phyloP scores from a whole-genome alignment of 2,113 vertebrate species.

The Thalassoma bifasciatum region DNA sequence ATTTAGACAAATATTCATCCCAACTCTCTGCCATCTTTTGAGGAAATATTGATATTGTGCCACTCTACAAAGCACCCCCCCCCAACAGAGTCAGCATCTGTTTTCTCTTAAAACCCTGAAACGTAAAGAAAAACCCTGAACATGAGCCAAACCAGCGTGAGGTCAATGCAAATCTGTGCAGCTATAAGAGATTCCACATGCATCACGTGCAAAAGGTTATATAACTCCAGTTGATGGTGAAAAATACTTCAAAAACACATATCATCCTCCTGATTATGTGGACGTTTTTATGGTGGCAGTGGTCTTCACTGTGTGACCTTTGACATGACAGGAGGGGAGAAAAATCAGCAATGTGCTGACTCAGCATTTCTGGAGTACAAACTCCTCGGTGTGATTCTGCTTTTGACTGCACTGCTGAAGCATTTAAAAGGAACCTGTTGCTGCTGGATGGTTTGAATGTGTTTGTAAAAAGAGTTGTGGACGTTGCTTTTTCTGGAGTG shows the following conservation, averaged over 20 bases:
- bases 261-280: neutral
- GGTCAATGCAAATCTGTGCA: neutral
- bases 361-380: slow-evolving; percentile 17
- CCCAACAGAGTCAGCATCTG: too few relatives aligned
- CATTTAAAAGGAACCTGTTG: neutral
- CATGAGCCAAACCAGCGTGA: neutral
- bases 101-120: neutral
- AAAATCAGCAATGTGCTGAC: neutral
- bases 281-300: slow-evolving; percentile 46
- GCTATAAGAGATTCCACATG: slow-evolving; percentile 12
- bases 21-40: neutral
- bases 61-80: too few relatives aligned
- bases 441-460: slow-evolving; percentile 9
- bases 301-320: slow-evolving; percentile 31
- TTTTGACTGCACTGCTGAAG: neutral
- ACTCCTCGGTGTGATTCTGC: neutral
- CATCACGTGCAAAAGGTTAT: neutral
- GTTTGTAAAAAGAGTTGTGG: neutral
- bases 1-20: neutral
- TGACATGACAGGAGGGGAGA: neutral
- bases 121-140: neutral
- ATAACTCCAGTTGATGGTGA: slow-evolving; percentile 39
- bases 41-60: neutral
- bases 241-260: slow-evolving; percentile 15
- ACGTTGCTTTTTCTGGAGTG: neutral